These are phyloP conservation scores for Muscidifurax raptorellus DNA, from an alignment of 1,140 invertebrate genomes.

Conservation along the genomic window DNA sequence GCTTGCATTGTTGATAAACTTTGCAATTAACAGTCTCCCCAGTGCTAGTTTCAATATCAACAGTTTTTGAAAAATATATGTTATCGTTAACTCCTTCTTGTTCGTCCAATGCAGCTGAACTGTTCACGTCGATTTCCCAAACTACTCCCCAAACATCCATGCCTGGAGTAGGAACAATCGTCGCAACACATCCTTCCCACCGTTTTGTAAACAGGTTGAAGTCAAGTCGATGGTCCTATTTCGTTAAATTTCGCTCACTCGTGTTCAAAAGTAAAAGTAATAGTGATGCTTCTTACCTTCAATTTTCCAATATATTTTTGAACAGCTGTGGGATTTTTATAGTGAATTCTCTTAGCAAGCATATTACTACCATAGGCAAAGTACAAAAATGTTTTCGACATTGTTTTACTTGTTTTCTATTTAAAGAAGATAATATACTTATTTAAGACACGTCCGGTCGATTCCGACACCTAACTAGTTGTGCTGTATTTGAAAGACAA, in stretches of 20 bases:
- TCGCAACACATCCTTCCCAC: slow-evolving; percentile 86
- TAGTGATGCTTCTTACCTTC: not conserved
- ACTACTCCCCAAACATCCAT: slow-evolving; percentile 86
- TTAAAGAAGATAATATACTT: too few species aligned
- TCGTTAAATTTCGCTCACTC: not conserved
- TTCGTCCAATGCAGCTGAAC: slow-evolving; percentile 81
- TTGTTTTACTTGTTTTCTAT: too few species aligned
- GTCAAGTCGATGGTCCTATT: slow-evolving; percentile 80
- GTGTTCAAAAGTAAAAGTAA: not conserved
- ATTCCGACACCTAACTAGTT: too few species aligned
- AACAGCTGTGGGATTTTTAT: not conserved
- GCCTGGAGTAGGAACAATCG: slow-evolving; percentile 80
- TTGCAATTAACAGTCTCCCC: slow-evolving; percentile 78
- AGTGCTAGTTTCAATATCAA: slow-evolving; percentile 76
- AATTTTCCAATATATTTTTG: not conserved
- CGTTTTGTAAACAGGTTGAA: slow-evolving; percentile 80
- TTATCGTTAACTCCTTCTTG: slow-evolving; percentile 85
- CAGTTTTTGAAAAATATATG: slow-evolving; percentile 81
- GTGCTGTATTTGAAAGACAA: too few species aligned
- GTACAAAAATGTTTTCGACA: too few species aligned
- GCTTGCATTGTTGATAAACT: slow-evolving; percentile 80
- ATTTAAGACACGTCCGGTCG: too few species aligned
- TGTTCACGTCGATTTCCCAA: slow-evolving; percentile 82
- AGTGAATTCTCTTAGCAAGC: not conserved
- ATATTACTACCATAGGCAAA: too few species aligned